phyloP scores from a whole-genome alignment of 2,797 vertebrate genomes.

The Gallinago solitaria region DNA sequence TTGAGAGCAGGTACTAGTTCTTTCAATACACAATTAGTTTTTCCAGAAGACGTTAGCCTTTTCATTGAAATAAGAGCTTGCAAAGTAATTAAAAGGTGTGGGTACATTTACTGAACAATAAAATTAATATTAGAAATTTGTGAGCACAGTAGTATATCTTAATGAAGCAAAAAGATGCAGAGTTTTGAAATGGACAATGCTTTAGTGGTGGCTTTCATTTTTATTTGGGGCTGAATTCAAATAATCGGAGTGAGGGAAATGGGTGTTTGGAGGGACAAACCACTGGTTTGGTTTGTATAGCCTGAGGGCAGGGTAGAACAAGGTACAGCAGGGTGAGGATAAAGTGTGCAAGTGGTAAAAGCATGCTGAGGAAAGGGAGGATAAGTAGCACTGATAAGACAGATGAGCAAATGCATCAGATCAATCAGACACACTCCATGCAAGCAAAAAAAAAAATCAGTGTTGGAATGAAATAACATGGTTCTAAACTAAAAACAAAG shows the following conservation, averaged over 20 bases:
- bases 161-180: not conserved
- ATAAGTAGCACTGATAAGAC: not conserved
- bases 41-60: not conserved
- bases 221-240: not conserved
- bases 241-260: not conserved
- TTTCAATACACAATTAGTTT: not conserved
- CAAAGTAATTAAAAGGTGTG: not conserved
- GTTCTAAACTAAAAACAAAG: not conserved
- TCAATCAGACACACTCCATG: not conserved
- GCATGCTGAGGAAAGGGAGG: not conserved
- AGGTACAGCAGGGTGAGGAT: not conserved
- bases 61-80: not conserved
- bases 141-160: not conserved
- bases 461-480: not conserved
- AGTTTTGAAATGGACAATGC: not conserved
- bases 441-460: not conserved
- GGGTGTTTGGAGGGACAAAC: not conserved
- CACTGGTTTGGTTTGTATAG: not conserved
- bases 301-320: not conserved
- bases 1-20: slow-evolving; percentile 91
- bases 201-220: not conserved
- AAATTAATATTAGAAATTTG: not conserved
- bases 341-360: not conserved
- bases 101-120: not conserved
- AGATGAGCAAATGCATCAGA: not conserved